phyloP scores from a whole-genome alignment of 2,888 invertebrate genomes.

The Mesoligia furuncula region DNA sequence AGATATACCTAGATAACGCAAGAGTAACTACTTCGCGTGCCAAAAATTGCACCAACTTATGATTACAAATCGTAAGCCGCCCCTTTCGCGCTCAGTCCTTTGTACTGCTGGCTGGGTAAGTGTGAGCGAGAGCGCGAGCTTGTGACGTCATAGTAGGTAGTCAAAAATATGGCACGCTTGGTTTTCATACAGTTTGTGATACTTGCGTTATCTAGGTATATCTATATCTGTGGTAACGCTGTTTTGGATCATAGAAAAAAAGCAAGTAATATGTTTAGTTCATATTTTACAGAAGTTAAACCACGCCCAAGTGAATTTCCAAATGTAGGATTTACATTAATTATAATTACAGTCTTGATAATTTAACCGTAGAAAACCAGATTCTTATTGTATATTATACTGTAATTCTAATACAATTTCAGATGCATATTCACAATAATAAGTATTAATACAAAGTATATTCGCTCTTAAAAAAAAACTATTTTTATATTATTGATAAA shows the following conservation, averaged over 20 bases:
- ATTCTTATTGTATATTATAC: background rate
- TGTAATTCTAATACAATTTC: constrained; percentile 11
- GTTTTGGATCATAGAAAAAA: background rate
- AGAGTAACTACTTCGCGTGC: too few species aligned
- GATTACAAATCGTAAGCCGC: too few species aligned
- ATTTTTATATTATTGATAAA: background rate
- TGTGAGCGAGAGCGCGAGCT: too few species aligned
- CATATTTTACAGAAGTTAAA: background rate
- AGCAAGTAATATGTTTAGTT: background rate
- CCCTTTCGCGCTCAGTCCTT: too few species aligned
- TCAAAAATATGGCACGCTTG: too few species aligned
- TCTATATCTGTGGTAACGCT: too few species aligned
- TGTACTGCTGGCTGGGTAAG: too few species aligned
- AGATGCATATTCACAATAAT: constrained; percentile 3
- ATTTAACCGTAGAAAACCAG: background rate
- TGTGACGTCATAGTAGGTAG: too few species aligned
- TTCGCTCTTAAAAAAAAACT: background rate
- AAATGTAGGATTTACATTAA: background rate
- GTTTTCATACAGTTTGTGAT: too few species aligned
- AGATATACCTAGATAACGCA: too few species aligned
- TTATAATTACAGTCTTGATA: background rate
- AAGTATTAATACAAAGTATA: background rate
- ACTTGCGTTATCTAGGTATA: too few species aligned
- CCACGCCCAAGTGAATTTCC: background rate
- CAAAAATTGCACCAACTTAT: too few species aligned